Conservation (phyloP, 2,113 vertebrate species). For the Grallaria varia region DNA sequence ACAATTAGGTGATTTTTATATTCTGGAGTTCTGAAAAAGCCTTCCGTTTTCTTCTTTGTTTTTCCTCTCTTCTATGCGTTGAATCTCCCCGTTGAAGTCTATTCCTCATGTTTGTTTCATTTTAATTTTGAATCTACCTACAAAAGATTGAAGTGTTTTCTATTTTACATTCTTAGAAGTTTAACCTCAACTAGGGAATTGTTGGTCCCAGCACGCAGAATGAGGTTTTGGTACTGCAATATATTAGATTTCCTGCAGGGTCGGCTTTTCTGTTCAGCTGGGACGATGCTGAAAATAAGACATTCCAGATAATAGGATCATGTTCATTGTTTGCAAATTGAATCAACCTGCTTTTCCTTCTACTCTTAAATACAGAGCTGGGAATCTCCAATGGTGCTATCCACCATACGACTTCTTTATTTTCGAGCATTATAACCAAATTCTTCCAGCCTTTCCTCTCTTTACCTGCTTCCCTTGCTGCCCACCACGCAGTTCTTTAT, state of each 20-base stretch:
- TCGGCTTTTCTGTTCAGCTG: background rate
- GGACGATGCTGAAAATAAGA: background rate
- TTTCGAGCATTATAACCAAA: background rate
- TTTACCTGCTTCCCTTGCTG: background rate
- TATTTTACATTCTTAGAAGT: background rate
- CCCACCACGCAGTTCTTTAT: background rate
- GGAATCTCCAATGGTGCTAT: background rate
- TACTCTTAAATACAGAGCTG: background rate
- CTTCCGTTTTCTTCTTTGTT: background rate
- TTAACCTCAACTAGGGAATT: background rate
- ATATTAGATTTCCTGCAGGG: background rate
- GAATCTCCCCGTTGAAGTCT: background rate
- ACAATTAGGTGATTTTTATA: background rate
- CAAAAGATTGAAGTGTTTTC: background rate
- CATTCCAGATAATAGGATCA: background rate
- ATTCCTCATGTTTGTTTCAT: background rate
- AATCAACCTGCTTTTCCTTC: background rate
- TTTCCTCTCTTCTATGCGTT: background rate
- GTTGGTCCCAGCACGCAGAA: background rate
- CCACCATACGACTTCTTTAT: background rate
- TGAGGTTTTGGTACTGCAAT: background rate
- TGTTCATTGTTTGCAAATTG: background rate
- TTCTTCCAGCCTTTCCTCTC: background rate
- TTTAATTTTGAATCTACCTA: background rate
- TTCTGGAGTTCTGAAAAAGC: background rate